These are phyloP conservation scores for Nothocercus nigrocapillus DNA, from an alignment of 2,113 vertebrate genomes.

Conservation along the genomic window DNA sequence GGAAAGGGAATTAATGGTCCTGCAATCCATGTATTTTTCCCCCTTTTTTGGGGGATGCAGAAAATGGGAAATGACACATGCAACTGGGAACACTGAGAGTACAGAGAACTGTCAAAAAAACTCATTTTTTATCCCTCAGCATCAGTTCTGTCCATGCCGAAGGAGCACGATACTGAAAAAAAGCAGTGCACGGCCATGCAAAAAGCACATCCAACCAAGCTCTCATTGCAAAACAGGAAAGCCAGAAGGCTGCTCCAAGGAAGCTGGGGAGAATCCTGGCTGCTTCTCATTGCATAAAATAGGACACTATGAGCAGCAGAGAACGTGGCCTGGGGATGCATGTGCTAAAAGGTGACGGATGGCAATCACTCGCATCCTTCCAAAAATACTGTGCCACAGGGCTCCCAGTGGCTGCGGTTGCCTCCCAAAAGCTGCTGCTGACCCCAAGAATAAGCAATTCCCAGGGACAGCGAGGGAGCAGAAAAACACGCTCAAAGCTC, in stretches of 20 bases:
- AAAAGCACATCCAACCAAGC: background rate
- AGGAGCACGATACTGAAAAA: background rate
- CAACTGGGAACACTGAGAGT: background rate
- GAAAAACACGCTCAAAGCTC: background rate
- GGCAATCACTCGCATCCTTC: background rate
- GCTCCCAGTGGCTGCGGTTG: background rate
- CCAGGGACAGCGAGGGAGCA: background rate
- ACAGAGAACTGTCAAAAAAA: background rate
- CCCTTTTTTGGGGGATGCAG: background rate
- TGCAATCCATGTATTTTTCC: background rate
- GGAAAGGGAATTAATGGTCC: background rate
- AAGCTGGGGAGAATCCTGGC: background rate
- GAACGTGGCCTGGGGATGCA: background rate
- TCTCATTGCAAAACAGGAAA: background rate
- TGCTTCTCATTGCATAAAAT: background rate
- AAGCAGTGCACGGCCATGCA: accelerated
- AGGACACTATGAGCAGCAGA: background rate
- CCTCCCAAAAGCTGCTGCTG: background rate
- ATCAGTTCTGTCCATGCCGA: background rate
- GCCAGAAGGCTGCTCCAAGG: background rate
- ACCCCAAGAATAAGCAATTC: background rate
- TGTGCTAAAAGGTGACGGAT: background rate
- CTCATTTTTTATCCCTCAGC: background rate
- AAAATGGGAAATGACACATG: accelerated
- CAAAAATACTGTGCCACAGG: background rate